These are phyloP conservation scores for Xylophagus ater DNA, from an alignment of 2,888 invertebrate species.

Conservation along the genomic window DNA sequence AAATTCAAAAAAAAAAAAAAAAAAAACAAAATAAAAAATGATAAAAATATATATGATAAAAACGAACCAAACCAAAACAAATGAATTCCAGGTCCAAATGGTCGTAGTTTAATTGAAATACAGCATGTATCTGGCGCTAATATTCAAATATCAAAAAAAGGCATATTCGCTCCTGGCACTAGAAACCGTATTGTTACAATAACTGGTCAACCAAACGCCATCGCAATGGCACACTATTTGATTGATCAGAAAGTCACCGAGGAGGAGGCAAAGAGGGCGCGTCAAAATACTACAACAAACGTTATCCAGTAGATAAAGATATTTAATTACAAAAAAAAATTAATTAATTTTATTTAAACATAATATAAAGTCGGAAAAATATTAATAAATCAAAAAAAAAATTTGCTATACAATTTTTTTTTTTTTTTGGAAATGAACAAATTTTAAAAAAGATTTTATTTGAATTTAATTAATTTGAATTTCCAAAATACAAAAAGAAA, in stretches of 20 bases:
- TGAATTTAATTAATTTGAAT: background rate
- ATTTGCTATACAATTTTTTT: background rate
- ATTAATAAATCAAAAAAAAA: background rate
- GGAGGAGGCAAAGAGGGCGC: conserved; percentile 89
- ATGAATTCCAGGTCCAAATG: conserved; percentile 66
- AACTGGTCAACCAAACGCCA: conserved; percentile 78
- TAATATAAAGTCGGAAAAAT: conserved; percentile 4
- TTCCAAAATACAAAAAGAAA: background rate
- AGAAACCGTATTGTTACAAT: conserved; percentile 96
- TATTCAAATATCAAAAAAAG: conserved; percentile 98
- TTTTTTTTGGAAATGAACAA: background rate
- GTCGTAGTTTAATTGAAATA: conserved; percentile 91
- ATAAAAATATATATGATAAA: conserved; percentile 9
- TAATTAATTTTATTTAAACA: background rate
- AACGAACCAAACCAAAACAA: conserved; percentile 13
- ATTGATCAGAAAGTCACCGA: conserved; percentile 94
- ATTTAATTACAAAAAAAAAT: background rate
- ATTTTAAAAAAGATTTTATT: background rate
- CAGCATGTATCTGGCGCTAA: conserved; percentile 95
- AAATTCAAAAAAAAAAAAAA: conserved; percentile 13
- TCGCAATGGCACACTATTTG: conserved; percentile 85
- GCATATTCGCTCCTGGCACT: conserved; percentile 93
- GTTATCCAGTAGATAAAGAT: conserved; percentile 33
- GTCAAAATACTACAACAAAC: conserved; percentile 66
- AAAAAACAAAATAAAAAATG: conserved; percentile 13